Conservation (phyloP, 2,888 invertebrate species). For the Helleia helle region DNA sequence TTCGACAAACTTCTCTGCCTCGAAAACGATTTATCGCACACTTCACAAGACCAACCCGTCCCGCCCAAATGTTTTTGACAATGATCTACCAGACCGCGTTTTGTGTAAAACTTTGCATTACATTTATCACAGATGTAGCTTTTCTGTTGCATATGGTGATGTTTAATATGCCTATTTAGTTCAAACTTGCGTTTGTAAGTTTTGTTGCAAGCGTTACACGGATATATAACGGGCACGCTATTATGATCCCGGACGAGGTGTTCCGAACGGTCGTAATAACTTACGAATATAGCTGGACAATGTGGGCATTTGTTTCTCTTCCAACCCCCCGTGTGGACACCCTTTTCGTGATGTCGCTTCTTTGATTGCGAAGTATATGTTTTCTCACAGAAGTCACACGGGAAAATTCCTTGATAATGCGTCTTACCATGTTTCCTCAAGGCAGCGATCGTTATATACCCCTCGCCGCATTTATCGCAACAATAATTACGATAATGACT, state of each 20-base stretch:
- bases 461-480: slow-evolving; percentile 59
- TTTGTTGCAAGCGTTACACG: slow-evolving; percentile 62
- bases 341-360: slow-evolving; percentile 59
- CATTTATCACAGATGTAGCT: slow-evolving; percentile 57
- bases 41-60: slow-evolving; percentile 43
- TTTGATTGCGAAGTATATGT: slow-evolving; percentile 65
- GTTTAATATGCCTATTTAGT: slow-evolving; percentile 56
- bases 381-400: slow-evolving; percentile 68
- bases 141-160: slow-evolving; percentile 58
- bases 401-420: slow-evolving; percentile 66
- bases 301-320: slow-evolving; percentile 61
- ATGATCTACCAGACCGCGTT: slow-evolving; percentile 54
- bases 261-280: slow-evolving; percentile 59
- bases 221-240: slow-evolving; percentile 43
- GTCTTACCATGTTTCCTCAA: slow-evolving; percentile 62
- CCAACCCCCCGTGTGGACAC: slow-evolving; percentile 64
- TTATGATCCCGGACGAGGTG: slow-evolving; percentile 56
- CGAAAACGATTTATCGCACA: slow-evolving; percentile 51
- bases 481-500: slow-evolving; percentile 64
- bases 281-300: slow-evolving; percentile 58
- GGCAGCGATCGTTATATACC: slow-evolving; percentile 59
- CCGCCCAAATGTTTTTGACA: slow-evolving; percentile 46
- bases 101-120: slow-evolving; percentile 59
- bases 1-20: slow-evolving; percentile 47
- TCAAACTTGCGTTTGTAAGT: slow-evolving; percentile 62